A percentile compares a stretch with the other conserved stretches of the same genome.
phyloP scores from a whole-genome alignment of 2,797 vertebrate species.

The Oreonectes daqikongensis region DNA sequence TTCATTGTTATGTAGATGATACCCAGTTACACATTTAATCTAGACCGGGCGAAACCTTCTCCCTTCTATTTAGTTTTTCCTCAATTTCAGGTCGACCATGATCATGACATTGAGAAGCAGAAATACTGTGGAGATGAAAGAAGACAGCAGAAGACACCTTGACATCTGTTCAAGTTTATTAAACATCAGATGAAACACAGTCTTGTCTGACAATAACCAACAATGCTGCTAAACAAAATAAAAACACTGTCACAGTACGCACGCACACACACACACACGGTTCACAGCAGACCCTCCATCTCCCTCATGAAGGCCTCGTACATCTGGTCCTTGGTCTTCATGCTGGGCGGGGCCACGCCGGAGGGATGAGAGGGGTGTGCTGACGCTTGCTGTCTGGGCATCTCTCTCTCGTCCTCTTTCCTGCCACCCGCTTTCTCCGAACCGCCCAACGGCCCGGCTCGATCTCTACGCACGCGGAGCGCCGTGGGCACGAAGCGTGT shows the following conservation, averaged over 20 bases:
- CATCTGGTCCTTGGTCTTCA: slow-evolving; percentile 98
- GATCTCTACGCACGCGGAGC: slow-evolving; percentile 87
- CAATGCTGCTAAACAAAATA: not conserved
- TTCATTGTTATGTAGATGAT: too few species aligned
- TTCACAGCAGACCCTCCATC: slow-evolving; percentile 94
- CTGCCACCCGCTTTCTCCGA: slow-evolving; percentile 58
- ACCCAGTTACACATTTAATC: too few species aligned
- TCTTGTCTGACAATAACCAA: not conserved
- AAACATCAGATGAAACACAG: slow-evolving; percentile 6
- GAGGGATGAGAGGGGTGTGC: slow-evolving; percentile 66
- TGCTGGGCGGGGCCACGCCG: slow-evolving; percentile 77
- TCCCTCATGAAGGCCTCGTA: slow-evolving; percentile 99
- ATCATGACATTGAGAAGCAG: not conserved
- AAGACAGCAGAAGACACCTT: not conserved
- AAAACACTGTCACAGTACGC: not conserved
- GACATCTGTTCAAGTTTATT: slow-evolving; percentile 11
- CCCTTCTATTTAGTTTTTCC: too few species aligned
- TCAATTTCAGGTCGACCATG: too few species aligned
- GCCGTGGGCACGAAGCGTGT: slow-evolving; percentile 95
- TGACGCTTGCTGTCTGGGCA: slow-evolving; percentile 65
- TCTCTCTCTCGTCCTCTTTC: slow-evolving; percentile 64
- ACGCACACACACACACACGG: not conserved
- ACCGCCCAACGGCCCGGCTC: slow-evolving; percentile 37
- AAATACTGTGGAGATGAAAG: not conserved
- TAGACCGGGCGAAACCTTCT: too few species aligned